Base-by-base conservation (phyloP, 2,888 invertebrate genomes). In the Drosophila birchii region DNA sequence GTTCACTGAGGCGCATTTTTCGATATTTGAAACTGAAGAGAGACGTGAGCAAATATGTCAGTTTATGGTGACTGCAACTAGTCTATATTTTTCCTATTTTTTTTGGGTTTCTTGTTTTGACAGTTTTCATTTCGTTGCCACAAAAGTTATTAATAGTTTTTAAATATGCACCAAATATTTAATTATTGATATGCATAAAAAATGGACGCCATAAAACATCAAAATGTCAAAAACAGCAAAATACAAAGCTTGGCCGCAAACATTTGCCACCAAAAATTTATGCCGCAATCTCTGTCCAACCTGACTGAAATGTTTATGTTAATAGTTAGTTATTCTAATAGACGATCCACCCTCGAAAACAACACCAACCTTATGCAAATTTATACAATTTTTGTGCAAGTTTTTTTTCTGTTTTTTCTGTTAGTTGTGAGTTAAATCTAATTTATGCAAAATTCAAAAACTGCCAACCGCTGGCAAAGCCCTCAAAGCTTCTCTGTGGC, bases 391-490 rank as follows among this genome's bases (percentile, higher is more conserved):
- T 68, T 54, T 72, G 44, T 41, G 36, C 36, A 43, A 29, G 20
- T 41, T 54, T 55, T 55, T 55, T 38, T 45, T 64, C 23, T 34
- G 12, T 20, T 66, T 49, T 53, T 68, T 73, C 71, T 73, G 75
- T 77, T 72, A 82, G 78, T 80, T 67, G 53, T 66, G 68, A 68
- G 71, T 70, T 58, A 70, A 87, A 85, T 82, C 75, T 86, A 88
- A 85, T 85, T 86, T 88, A 85, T 85, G 83, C 88, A 75, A 75
- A 85, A 78, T 61, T 76, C 75, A 69, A 70, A 74, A 84, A 61
- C 76, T 62, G 64, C 49, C 86, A 76, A 72, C 64, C 59, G 62
- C 59, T 57, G 59, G 67, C 75, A 74, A 75, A 76, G 64, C 67
- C 58, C 69, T 66, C 75, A 74, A 60, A 75, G 75, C 75, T 74